These are phyloP conservation scores for Parnassius mnemosyne DNA, from an alignment of 2,888 invertebrate genomes.

Conservation along the genomic window DNA sequence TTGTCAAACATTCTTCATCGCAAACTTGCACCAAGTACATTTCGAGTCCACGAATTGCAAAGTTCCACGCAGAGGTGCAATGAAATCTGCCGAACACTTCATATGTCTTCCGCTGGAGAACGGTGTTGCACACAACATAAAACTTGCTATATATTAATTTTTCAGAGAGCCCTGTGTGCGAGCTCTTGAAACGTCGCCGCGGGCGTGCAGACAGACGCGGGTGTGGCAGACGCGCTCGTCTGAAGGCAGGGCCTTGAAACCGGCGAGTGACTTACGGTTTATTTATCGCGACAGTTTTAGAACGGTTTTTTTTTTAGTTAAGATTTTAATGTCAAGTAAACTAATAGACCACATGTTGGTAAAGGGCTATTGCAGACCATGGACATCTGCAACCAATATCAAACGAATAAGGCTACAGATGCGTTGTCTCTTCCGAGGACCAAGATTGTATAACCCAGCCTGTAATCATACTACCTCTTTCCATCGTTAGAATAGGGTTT, in stretches of 20 bases:
- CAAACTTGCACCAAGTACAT: background rate
- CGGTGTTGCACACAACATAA: conserved; percentile 32
- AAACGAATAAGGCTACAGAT: too few relatives aligned
- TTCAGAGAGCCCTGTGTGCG: conserved; percentile 55
- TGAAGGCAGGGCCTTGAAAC: conserved; percentile 39
- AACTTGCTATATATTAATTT: conserved; percentile 62
- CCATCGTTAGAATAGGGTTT: too few relatives aligned
- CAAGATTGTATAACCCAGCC: too few relatives aligned
- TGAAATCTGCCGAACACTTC: conserved; percentile 37
- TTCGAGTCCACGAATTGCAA: background rate
- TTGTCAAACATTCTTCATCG: background rate
- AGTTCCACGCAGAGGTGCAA: background rate
- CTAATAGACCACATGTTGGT: too few relatives aligned
- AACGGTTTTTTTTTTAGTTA: too few relatives aligned
- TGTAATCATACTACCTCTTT: too few relatives aligned
- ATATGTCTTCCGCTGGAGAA: conserved; percentile 33
- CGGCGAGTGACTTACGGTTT: conserved; percentile 23
- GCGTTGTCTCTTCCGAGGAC: too few relatives aligned
- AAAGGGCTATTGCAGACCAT: too few relatives aligned
- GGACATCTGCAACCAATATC: too few relatives aligned
- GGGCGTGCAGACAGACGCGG: conserved; percentile 67
- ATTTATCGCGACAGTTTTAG: background rate
- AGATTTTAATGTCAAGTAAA: too few relatives aligned
- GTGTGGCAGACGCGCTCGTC: conserved; percentile 56
- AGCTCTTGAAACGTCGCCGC: conserved; percentile 65